A percentile compares a stretch with the other conserved stretches of the same genome.
phyloP scores from a whole-genome alignment of 2,888 invertebrate genomes.

The Cryptus viduatorius region DNA sequence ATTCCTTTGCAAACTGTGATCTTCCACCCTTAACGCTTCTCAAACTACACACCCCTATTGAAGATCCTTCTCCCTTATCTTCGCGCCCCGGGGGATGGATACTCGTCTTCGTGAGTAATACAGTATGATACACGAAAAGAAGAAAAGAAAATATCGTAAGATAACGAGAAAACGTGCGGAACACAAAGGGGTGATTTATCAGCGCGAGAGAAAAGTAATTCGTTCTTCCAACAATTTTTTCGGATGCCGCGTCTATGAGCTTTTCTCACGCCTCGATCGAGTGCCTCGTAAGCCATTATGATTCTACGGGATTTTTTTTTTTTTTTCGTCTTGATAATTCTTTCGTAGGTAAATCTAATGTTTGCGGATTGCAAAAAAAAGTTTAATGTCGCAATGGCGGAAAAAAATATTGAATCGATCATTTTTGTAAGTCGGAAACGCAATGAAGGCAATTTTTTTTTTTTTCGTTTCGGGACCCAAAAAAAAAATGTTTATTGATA shows the following conservation, averaged over 20 bases:
- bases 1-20: conserved; percentile 31
- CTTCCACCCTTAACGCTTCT: neutral
- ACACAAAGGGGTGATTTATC: conserved; percentile 1
- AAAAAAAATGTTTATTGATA: no score
- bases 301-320: no score
- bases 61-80: neutral
- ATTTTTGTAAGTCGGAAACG: no score
- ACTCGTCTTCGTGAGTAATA: neutral
- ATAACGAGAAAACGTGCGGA: neutral
- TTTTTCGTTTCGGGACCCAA: no score
- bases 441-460: no score
- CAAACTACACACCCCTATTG: neutral
- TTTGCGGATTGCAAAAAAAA: no score
- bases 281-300: no score
- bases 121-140: neutral
- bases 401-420: no score
- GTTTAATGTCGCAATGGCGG: no score
- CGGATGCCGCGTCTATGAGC: neutral
- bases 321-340: neutral
- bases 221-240: neutral
- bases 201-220: neutral
- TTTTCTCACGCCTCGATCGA: neutral
- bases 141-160: neutral
- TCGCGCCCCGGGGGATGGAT: neutral
- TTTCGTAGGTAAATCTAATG: neutral